A percentile compares a stretch with the other conserved stretches of the same genome.
Conservation (phyloP, 2,113 vertebrate species). For the Lepisosteus osseus region DNA sequence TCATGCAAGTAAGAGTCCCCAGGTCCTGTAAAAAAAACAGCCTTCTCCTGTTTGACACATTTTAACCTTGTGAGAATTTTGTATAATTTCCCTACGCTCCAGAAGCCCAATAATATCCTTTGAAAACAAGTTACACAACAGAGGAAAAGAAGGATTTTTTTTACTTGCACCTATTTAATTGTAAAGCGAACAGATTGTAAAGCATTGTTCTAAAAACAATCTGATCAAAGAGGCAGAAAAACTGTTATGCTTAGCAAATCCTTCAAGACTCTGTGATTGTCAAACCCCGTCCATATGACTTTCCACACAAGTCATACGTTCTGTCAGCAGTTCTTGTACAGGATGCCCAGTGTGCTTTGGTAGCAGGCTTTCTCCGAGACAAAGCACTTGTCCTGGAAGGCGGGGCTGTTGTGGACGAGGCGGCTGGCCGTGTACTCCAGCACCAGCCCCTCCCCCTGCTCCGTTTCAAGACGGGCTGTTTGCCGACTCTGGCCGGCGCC, state of each 20-base stretch:
- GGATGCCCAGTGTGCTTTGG: conserved; percentile 66
- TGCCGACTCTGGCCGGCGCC: conserved; percentile 48
- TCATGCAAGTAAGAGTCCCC: too few relatives aligned
- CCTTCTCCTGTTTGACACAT: too few relatives aligned
- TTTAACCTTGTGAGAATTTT: too few relatives aligned
- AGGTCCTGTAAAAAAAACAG: too few relatives aligned
- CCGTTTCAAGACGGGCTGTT: conserved; percentile 54
- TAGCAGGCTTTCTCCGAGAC: conserved; percentile 88
- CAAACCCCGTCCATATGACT: too few relatives aligned
- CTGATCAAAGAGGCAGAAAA: not conserved
- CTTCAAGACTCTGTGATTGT: not conserved
- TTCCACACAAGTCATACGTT: too few relatives aligned
- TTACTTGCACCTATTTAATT: not conserved
- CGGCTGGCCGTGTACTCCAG: conserved; percentile 68
- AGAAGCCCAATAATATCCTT: too few relatives aligned
- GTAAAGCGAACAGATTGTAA: not conserved
- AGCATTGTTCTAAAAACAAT: not conserved
- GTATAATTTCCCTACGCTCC: too few relatives aligned
- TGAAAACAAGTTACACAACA: too few relatives aligned
- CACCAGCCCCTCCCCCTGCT: conserved; percentile 79
- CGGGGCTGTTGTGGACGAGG: conserved; percentile 60
- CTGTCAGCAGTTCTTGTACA: conserved; percentile 65
- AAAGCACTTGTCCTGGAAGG: conserved; percentile 67
- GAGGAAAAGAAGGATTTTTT: not conserved
- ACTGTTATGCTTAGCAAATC: not conserved